Base-by-base conservation (phyloP, 2,113 vertebrate species). In the Bombycilla garrulus region DNA sequence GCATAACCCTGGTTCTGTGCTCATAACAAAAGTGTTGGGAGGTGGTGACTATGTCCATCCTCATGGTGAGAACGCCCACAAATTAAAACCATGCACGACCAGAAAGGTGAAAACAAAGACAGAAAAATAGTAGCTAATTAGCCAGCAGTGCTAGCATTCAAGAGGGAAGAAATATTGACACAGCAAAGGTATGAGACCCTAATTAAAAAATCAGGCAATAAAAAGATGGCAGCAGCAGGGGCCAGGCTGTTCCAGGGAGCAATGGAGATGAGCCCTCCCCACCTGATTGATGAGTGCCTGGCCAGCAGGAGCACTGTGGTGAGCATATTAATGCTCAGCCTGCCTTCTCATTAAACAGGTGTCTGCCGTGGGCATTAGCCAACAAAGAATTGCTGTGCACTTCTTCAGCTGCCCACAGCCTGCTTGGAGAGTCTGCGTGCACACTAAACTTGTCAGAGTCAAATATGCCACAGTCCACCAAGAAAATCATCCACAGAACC, bases 301-400 rank as follows among this genome's bases (percentile, higher is more conserved):
- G n/a, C 74, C 71, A 50, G 57, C 74, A 91, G 85, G 71, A 85
- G 69, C 79, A 50, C 58, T 57, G 84, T 38, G 67, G 33, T 54
- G 82, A 92, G 88, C 71, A 94, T 88, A 70, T 86, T 81, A 92
- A 90, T 95, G 80, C 47, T 70, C 11, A 33, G 33, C 38, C 42
- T 57, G 15, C 28, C 65, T 82, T 31, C 22, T 79, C 79, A 73
- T 88, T 80, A 45, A 85, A 72, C 42, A 11, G 74, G 40, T 70
- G 23, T 40, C 66, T 93, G 31, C 11, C 0, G 0, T 33, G 48
- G 7, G 4, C 36, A 61, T 28, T 5, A 77, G 36, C 31, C 62
- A 72, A 6, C 10, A 83, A 83, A 90, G 36, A 57, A 69, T 7
- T 77, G 28, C 35, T 69, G 40, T 45, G 25, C 53, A 21, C 29